A percentile compares a stretch with the other conserved stretches of the same genome.
Conservation (phyloP, 2,113 vertebrate species). For the Chelonoidis abingdonii region DNA sequence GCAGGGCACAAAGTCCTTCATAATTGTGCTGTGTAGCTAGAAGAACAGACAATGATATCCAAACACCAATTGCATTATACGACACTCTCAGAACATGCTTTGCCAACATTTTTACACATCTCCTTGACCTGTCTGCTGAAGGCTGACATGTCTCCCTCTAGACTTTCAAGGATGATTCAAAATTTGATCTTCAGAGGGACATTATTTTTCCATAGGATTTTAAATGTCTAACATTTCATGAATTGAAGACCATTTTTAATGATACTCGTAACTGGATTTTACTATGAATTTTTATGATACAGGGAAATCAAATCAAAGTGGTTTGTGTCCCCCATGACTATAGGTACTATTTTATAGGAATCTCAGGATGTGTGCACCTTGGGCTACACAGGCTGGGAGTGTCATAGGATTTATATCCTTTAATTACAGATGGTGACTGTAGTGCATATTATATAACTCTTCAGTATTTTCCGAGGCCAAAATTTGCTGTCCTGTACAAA, state of each 20-base stretch:
- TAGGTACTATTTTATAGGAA: slow-evolving; percentile 9
- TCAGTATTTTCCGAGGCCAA: background rate
- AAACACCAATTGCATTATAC: background rate
- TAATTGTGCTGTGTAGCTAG: background rate
- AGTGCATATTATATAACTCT: background rate
- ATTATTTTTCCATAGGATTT: slow-evolving; percentile 36
- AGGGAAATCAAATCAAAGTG: slow-evolving; percentile 56
- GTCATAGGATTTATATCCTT: background rate
- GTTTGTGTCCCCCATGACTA: slow-evolving; percentile 20
- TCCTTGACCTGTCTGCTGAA: background rate
- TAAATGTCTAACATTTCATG: slow-evolving; percentile 51
- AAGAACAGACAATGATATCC: background rate
- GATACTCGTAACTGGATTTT: slow-evolving; percentile 57
- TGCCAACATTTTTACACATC: background rate
- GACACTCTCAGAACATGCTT: background rate
- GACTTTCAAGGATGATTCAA: slow-evolving; percentile 31
- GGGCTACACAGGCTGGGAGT: background rate
- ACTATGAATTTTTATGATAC: slow-evolving; percentile 59
- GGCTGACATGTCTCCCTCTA: background rate
- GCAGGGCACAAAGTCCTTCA: background rate
- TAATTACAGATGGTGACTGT: background rate
- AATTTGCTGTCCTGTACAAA: background rate
- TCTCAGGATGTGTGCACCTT: background rate
- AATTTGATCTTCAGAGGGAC: slow-evolving; percentile 15
- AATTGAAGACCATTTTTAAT: slow-evolving; percentile 37